Base-by-base conservation (phyloP, 2,797 vertebrate species). In the Acestrorhynchus altus region DNA sequence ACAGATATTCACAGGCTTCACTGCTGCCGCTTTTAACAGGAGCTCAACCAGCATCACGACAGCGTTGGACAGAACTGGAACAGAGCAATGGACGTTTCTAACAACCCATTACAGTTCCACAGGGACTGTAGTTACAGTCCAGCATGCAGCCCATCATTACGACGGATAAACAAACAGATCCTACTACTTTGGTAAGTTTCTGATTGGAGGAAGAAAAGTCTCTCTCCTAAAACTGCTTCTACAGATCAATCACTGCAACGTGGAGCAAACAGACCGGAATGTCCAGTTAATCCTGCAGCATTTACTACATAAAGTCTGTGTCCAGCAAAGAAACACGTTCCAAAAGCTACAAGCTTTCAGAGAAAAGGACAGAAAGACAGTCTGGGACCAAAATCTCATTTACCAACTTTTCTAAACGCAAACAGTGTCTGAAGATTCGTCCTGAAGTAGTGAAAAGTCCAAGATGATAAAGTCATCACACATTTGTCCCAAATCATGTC, bases 141-240 rank as follows among this genome's bases (percentile, higher is more conserved):
- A 22, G 57, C 40, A 64, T 61, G 18, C 13, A 64, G 56, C 22
- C 20, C 40, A 73, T 31, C 56, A 81, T 81, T 59, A 59, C 56
- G 66, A 51, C 10, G 24, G 74, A 61, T 67, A 79, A 82, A 72
- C 79, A 81, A 69, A 66, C 72, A 67, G 31, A 24, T 15, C 51
- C 51, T 7, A 31, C 40, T 44, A 22, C 11, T 70, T 68, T 60
- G 16, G 39, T 73, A 61, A 26, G 8, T 35, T 9, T 69, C 49
- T 69, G 16, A 40, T 73, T n/a, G 64, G 20, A 12, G 5, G 46
- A 70, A 63, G 42, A 35, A 44, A 40, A 35, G 1, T 49, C 54
- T 59, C 52, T 54, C 67, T 67, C 56, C 46, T 46, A n/a, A 42
- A 60, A 54, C 44, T 74, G 59, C 60, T 61, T 54, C 47, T 22